phyloP scores from a whole-genome alignment of 53 echinoderm and acorn worm genomes.

The Apostichopus leukothele region DNA sequence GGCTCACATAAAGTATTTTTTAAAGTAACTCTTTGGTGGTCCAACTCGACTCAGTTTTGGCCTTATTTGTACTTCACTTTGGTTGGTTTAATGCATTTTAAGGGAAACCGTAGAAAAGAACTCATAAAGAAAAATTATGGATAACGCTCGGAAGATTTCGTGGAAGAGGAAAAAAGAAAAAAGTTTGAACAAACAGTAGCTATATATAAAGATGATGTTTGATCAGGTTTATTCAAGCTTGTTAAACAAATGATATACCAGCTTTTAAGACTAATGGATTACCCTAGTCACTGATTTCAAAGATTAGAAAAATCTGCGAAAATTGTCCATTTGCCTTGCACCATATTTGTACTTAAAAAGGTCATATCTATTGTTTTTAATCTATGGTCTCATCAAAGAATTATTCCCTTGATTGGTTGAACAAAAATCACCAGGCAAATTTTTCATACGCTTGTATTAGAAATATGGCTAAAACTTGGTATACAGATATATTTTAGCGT shows the following conservation, averaged over 20 bases:
- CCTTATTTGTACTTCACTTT: not conserved
- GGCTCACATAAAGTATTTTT: not conserved
- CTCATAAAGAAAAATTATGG: not conserved
- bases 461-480: no score
- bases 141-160: not conserved
- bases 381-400: no score
- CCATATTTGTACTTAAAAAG: not conserved
- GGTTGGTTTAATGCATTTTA: not conserved
- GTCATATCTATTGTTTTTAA: no score
- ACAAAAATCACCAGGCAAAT: no score
- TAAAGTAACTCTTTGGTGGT: not conserved
- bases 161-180: not conserved
- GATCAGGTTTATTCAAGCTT: not conserved
- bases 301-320: not conserved
- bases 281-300: not conserved
- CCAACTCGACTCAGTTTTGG: not conserved
- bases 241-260: not conserved
- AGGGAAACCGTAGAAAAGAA: not conserved
- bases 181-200: not conserved
- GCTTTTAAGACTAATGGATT: not conserved
- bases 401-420: no score
- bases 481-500: no score
- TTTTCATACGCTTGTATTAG: no score
- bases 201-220: not conserved
- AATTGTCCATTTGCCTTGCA: not conserved